Base-by-base conservation (phyloP, 2,113 vertebrate species). In the Cebus imitator region DNA sequence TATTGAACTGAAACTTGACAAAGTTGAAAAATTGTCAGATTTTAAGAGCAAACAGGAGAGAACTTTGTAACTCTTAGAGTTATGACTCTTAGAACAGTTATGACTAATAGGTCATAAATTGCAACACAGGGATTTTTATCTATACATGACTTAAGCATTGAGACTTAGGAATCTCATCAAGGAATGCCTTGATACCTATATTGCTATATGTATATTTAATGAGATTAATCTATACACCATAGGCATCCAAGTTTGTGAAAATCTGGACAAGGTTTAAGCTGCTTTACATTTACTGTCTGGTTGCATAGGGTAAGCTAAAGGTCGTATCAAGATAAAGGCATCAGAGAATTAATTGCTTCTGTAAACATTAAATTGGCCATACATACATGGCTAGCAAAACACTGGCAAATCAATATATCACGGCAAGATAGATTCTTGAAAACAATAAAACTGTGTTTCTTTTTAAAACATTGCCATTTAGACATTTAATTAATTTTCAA, bases 401-500 rank as follows among this genome's bases (percentile, higher is more conserved):
- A 55, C 14, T 40, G 43, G 61, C 48, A 97, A 37, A 78, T 96
- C n/a, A 78, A 17, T 87, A 61, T 85, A 91, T 87, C 32, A 88
- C 50, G 11, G 81, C 37, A 94, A 73, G 66, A 50, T 52, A n/a
- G 40, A 27, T 89, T 94, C 27, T 70, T 89, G 52, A 94, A 90
- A 64, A 37, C 75, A 87, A 18, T 88, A 58, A 81, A 94, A 76
- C 4, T 64, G 5, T 9, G 82, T 73, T 91, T 93, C 32, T 93
- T 96, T 73, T 91, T 45, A 66, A 84, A 90, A 94, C 45, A 13
- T 25, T 84, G 72, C 30, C 6, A 43, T 94, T 86, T 82, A 92
- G 45, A 25, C 73, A 85, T 55, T 94, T 97, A 52, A 80, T 84
- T 64, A 82, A 12, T 50, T 95, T 97, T 92, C 86, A 91, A 81